Conservation (phyloP, 2,113 vertebrate genomes). For the Acrocephalus arundinaceus region DNA sequence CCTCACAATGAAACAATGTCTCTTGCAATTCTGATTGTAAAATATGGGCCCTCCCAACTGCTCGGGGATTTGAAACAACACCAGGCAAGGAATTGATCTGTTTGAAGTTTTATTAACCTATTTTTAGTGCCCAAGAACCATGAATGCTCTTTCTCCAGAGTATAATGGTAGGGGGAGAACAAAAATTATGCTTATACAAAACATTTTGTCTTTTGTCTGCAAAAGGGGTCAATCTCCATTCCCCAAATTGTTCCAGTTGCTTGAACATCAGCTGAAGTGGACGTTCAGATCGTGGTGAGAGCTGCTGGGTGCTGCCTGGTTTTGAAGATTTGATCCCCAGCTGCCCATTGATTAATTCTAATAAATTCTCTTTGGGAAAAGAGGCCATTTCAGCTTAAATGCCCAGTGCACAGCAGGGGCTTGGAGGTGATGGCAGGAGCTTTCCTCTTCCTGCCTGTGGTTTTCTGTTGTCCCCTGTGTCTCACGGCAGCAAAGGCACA, state of each 20-base stretch:
- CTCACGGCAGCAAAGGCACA: neutral
- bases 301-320: neutral
- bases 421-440: neutral
- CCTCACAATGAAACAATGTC: neutral
- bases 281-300: neutral
- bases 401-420: neutral
- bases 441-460: neutral
- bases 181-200: neutral
- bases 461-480: neutral
- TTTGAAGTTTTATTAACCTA: neutral
- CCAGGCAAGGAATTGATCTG: neutral
- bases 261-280: neutral
- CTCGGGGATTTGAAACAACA: neutral
- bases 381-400: neutral
- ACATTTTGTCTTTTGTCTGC: neutral
- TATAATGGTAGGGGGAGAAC: neutral
- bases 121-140: neutral
- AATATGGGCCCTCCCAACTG: neutral
- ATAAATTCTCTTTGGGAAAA: neutral
- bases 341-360: slow-evolving; percentile 13
- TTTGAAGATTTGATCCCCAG: neutral
- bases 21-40: neutral
- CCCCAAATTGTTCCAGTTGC: neutral
- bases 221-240: neutral
- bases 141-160: neutral